These are phyloP conservation scores for Pectinophora gossypiella DNA, from an alignment of 1,140 invertebrate species.

Conservation along the genomic window DNA sequence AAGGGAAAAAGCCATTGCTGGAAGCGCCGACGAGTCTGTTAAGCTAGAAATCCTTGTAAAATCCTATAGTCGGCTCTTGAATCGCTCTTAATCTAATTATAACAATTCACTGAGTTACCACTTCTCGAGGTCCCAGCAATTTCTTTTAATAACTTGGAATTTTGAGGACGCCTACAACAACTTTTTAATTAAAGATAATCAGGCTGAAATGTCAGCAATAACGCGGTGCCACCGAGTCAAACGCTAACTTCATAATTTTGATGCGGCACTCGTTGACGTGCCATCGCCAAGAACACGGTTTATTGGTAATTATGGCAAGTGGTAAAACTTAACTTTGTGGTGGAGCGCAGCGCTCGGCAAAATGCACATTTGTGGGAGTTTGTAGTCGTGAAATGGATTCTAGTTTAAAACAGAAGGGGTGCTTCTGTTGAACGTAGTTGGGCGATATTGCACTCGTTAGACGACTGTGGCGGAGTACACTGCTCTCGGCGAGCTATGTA, in stretches of 20 bases:
- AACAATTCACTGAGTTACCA: slow-evolving; percentile 54
- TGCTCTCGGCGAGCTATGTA: not conserved
- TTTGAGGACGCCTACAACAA: slow-evolving; percentile 54
- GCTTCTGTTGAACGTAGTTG: slow-evolving; percentile 55
- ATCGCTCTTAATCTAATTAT: slow-evolving; percentile 57
- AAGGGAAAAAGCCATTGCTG: slow-evolving; percentile 12
- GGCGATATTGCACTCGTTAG: slow-evolving; percentile 63
- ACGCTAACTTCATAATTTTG: slow-evolving; percentile 53
- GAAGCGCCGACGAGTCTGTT: not conserved
- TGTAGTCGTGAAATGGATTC: slow-evolving; percentile 59
- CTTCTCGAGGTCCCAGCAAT: slow-evolving; percentile 44
- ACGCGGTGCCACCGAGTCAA: slow-evolving; percentile 45
- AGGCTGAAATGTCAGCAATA: slow-evolving; percentile 56
- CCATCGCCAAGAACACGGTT: slow-evolving; percentile 46
- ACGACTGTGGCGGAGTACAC: slow-evolving; percentile 37
- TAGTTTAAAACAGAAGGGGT: slow-evolving; percentile 64
- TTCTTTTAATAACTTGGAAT: slow-evolving; percentile 62
- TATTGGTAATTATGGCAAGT: slow-evolving; percentile 64
- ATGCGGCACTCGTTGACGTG: slow-evolving; percentile 41
- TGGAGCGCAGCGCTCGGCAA: slow-evolving; percentile 37
- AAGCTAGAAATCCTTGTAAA: slow-evolving; percentile 26
- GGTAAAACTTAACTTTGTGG: slow-evolving; percentile 59
- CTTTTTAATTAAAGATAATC: slow-evolving; percentile 69
- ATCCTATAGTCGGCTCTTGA: slow-evolving; percentile 34
- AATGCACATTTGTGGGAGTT: slow-evolving; percentile 57